Evolutionary conservation across 2,113 vertebrate species (phyloP), one percentile per base, ranked within the genome.

Genomic region (Poeciliopsis retropinna): DNA sequence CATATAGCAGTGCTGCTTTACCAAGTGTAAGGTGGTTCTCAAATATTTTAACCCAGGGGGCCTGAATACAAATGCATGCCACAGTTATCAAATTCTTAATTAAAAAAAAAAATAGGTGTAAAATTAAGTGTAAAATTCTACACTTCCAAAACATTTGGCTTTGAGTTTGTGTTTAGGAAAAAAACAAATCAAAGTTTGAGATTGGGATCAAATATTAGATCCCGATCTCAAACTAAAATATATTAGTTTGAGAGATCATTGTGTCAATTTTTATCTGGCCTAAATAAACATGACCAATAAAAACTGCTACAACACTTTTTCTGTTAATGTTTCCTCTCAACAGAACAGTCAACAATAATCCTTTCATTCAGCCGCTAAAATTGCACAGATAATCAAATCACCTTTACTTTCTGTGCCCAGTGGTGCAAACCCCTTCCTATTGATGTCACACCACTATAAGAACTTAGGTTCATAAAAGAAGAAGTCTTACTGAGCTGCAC

Each of bases 391-490:
- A 88, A 85, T 78, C 75, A 28, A 75, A 76, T 72, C 57, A 3
- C 25, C 67, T 39, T 30, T 15, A 57, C 28, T 60, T 39, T 31
- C 37, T 15, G 30, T 76, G 61, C 72, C 67, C 72, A 60, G 31
- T 27, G 28, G 64, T 71, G 78, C 22, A 60, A 76, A 85, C 64
- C 47, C 39, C 34, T 62, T 67, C 73, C 65, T 41, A 54, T 70
- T 80, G 54, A 72, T 70, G 66, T 80, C 83, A 68, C 64, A 67
- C 82, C 72, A 76, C 81, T 70, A 73, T 15, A 25, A 83, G 70
- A 69, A 72, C 70, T 57, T 14, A 60, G 72, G 71, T 86, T 86
- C 81, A 85, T 77, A 76, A 83, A 87, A 86, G 67, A 30, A 71
- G 54, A 30, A 75, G 82, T 70, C 75, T 85, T 77, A 75, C 80